Conservation (phyloP, 2,113 vertebrate species). For the Columba livia region DNA sequence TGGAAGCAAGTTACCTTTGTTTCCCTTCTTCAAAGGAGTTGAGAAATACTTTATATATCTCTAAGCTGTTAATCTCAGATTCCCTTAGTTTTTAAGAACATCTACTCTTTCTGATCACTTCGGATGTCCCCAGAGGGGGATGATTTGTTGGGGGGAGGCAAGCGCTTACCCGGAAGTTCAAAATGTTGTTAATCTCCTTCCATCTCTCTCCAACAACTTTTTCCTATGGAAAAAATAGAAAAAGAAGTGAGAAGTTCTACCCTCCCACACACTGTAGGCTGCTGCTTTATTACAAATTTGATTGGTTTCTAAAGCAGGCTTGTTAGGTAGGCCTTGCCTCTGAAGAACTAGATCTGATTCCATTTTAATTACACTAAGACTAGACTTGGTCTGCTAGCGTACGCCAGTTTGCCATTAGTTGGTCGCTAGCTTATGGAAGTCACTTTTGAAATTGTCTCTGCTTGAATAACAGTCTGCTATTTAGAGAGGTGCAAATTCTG, state of each 20-base stretch:
- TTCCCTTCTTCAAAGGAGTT: not conserved
- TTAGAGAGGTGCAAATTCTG: not conserved
- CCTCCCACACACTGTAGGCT: not conserved
- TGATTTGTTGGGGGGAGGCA: not conserved
- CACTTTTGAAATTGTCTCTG: not conserved
- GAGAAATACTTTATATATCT: not conserved
- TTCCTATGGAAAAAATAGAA: not conserved
- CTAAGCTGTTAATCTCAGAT: not conserved
- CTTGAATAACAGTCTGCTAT: not conserved
- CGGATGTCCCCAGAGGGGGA: not conserved
- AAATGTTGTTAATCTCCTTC: not conserved
- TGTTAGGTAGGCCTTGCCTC: not conserved
- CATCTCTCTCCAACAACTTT: not conserved
- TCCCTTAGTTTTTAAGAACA: not conserved
- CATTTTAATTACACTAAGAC: not conserved
- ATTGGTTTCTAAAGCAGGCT: not conserved
- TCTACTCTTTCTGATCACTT: not conserved
- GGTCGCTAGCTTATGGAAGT: not conserved
- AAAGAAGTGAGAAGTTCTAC: accelerated
- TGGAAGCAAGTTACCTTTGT: not conserved
- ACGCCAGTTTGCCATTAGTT: not conserved
- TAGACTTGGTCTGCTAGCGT: not conserved
- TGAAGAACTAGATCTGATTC: not conserved
- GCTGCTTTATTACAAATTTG: not conserved
- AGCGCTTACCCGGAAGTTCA: not conserved